Percentiles rank a stretch among this genome's conserved stretches.
These are phyloP conservation scores for Laspeyria flexula DNA, from an alignment of 2,888 invertebrate genomes.

Conservation along the genomic window DNA sequence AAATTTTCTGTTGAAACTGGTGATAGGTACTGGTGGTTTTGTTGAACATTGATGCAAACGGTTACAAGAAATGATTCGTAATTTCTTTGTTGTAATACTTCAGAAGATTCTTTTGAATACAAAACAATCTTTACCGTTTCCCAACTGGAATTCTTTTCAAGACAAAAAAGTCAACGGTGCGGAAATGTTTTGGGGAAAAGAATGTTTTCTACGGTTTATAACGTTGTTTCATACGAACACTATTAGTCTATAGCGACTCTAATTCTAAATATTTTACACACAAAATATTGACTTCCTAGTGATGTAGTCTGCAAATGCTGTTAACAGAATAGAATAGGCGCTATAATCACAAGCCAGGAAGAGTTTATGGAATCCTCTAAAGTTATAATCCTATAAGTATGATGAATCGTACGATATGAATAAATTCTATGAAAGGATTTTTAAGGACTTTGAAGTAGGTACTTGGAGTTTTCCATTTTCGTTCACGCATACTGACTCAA, in stretches of 20 bases:
- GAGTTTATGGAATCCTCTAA: too few relatives aligned
- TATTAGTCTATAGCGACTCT: neutral
- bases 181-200: conserved; percentile 33
- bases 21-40: too few relatives aligned
- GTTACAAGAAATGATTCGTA: conserved; percentile 17
- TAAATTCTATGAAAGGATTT: too few relatives aligned
- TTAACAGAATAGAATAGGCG: too few relatives aligned
- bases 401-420: too few relatives aligned
- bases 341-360: too few relatives aligned
- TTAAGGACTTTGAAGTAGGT: too few relatives aligned
- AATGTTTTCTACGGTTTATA: conserved; percentile 25
- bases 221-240: conserved; percentile 23
- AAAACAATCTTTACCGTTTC: conserved; percentile 35
- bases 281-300: too few relatives aligned
- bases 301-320: too few relatives aligned
- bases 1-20: neutral
- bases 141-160: conserved; percentile 31
- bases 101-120: conserved; percentile 35
- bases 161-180: conserved; percentile 33
- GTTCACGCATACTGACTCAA: too few relatives aligned
- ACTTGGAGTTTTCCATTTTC: too few relatives aligned
- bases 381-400: too few relatives aligned
- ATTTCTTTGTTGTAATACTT: conserved; percentile 32
- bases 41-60: conserved; percentile 4
- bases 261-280: neutral